phyloP scores from a whole-genome alignment of 2,113 vertebrate species.

The Myotis brandtii region DNA sequence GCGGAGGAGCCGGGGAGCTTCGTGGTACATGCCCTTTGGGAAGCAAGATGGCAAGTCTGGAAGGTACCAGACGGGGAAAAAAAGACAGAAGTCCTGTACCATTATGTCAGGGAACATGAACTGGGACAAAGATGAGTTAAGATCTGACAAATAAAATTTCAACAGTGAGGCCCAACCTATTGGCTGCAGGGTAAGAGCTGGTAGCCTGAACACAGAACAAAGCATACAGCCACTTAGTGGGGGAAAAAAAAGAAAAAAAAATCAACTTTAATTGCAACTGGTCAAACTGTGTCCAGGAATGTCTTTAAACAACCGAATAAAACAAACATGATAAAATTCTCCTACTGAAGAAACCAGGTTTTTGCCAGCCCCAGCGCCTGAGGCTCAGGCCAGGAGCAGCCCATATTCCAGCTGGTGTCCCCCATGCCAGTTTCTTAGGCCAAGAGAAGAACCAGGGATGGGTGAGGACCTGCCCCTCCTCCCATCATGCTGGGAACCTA shows the following conservation, averaged over 20 bases:
- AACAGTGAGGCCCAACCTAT: not conserved
- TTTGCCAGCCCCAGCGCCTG: not conserved
- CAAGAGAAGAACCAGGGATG: not conserved
- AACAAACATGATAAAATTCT: conserved; percentile 64
- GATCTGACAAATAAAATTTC: not conserved
- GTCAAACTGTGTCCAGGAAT: conserved; percentile 51
- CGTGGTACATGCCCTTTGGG: too few species aligned
- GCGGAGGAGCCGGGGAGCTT: too few species aligned
- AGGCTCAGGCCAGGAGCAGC: not conserved
- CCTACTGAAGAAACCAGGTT: conserved; percentile 59
- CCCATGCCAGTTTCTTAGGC: not conserved
- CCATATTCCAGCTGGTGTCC: not conserved
- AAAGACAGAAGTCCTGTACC: rapidly evolving
- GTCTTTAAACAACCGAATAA: conserved; percentile 53
- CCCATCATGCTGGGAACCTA: not conserved
- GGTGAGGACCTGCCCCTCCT: not conserved
- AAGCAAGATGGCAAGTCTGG: not conserved
- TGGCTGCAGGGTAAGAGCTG: not conserved
- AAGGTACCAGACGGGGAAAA: not conserved
- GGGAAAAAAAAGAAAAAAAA: not conserved
- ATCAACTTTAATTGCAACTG: conserved; percentile 77
- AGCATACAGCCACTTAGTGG: not conserved
- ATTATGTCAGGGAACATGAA: not conserved
- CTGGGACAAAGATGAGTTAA: not conserved
- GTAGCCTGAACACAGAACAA: not conserved